Percentiles rank a stretch among this genome's conserved stretches.
Evolutionary conservation across 2,113 vertebrate species (phyloP).

Genomic region (Sinocyclocheilus anophthalmus): DNA sequence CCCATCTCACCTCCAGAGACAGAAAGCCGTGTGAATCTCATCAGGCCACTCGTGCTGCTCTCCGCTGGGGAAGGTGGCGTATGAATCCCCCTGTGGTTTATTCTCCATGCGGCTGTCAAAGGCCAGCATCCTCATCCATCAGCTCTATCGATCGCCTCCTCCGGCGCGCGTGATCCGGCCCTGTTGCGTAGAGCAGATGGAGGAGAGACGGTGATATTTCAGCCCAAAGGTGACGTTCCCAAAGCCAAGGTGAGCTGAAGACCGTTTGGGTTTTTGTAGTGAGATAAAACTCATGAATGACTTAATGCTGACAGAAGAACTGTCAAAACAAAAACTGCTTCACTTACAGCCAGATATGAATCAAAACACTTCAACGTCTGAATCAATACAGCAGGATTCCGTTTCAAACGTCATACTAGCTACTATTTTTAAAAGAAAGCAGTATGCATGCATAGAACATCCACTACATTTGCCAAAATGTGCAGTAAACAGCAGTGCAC

Average conservation of each 20-base stretch:
- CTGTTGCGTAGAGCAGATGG: too few relatives aligned
- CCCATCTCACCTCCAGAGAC: neutral
- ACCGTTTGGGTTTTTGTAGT: neutral
- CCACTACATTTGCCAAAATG: neutral
- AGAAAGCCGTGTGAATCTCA: neutral
- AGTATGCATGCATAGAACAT: neutral
- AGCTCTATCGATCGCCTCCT: neutral
- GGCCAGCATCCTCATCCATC: constrained; percentile 4
- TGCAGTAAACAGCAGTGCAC: too few relatives aligned
- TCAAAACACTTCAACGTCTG: neutral
- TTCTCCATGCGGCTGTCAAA: neutral
- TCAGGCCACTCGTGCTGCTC: neutral
- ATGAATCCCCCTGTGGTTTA: too few relatives aligned
- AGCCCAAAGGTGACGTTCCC: neutral
- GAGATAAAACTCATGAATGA: neutral
- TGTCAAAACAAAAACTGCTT: neutral
- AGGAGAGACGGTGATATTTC: neutral
- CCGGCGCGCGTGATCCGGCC: too few relatives aligned
- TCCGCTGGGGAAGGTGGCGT: neutral
- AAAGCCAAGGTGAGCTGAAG: constrained; percentile 7
- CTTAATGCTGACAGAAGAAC: neutral
- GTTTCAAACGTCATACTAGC: neutral
- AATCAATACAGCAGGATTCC: neutral
- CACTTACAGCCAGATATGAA: neutral
- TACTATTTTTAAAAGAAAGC: neutral